phyloP scores from a whole-genome alignment of 2,113 vertebrate genomes.

The Otolemur garnettii region DNA sequence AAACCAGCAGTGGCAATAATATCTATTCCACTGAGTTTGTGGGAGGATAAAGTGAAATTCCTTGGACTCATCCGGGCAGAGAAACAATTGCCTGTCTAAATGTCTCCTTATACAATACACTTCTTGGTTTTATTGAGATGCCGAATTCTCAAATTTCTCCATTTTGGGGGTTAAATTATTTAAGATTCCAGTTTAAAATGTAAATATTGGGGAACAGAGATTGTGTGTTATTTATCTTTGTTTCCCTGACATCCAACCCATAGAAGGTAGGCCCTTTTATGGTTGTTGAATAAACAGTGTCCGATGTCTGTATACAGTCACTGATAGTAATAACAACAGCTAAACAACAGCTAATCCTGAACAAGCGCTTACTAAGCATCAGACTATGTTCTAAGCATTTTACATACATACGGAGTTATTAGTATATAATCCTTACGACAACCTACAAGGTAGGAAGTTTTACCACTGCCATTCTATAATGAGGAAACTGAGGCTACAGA shows the following conservation, averaged over 20 bases:
- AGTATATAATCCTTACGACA: not conserved
- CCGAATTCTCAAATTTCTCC: conserved; percentile 15
- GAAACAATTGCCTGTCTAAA: not conserved
- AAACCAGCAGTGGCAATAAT: not conserved
- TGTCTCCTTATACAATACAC: not conserved
- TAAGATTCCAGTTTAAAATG: conserved; percentile 13
- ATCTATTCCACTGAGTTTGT: not conserved
- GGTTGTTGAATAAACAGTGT: not conserved
- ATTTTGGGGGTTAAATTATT: not conserved
- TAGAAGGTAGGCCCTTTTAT: not conserved
- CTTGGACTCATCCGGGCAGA: not conserved
- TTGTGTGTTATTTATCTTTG: not conserved
- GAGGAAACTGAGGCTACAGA: not conserved
- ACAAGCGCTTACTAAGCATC: not conserved
- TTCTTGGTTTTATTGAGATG: not conserved
- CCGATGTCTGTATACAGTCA: not conserved
- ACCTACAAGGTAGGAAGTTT: not conserved
- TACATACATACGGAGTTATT: not conserved
- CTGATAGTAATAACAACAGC: not conserved
- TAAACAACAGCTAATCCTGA: not conserved
- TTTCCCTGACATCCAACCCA: no score
- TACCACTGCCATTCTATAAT: not conserved
- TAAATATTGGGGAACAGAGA: not conserved
- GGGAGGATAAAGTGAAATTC: not conserved
- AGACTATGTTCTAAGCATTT: not conserved